These are phyloP conservation scores for Orthosia cruda DNA, from an alignment of 2,888 invertebrate species.

Conservation along the genomic window DNA sequence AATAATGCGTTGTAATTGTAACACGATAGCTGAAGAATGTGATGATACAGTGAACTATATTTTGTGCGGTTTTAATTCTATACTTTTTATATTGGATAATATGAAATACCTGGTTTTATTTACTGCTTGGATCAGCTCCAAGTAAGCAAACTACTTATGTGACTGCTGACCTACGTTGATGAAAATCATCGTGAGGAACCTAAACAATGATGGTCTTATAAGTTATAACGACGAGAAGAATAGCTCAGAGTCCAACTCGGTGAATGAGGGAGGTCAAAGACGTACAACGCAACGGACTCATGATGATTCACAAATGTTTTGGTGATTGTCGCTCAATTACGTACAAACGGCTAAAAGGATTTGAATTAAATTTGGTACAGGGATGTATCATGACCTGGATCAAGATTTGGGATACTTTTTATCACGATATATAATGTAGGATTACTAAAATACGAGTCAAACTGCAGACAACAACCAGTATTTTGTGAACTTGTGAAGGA, in stretches of 20 bases:
- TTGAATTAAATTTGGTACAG: background rate
- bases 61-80: background rate
- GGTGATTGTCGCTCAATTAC: background rate
- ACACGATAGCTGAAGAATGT: slow-evolving; percentile 46
- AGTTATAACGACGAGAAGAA: background rate
- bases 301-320: background rate
- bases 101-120: background rate
- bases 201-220: background rate
- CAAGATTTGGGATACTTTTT: background rate
- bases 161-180: background rate
- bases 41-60: slow-evolving; percentile 4
- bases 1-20: slow-evolving; percentile 39
- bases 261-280: background rate
- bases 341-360: background rate
- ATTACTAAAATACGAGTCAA: background rate
- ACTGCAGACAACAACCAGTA: background rate
- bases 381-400: background rate
- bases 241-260: background rate
- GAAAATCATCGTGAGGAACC: background rate
- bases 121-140: background rate
- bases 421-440: background rate
- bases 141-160: background rate
- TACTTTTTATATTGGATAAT: background rate
- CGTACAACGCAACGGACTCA: background rate
- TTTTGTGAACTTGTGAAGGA: background rate